Base-by-base conservation (phyloP, 1,140 invertebrate species). In the Helicoverpa zea region DNA sequence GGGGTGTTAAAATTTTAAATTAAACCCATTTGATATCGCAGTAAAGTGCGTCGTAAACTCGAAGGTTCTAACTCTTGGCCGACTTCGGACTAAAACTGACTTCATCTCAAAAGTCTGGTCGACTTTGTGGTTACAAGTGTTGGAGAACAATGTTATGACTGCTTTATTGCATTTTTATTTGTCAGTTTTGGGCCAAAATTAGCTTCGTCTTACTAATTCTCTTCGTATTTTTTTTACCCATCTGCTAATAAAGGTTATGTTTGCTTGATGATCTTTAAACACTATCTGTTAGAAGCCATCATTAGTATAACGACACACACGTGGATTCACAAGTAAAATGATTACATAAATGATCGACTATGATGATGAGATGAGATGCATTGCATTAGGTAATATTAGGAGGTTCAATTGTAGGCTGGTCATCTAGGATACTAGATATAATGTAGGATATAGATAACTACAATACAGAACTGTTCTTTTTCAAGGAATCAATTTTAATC, bases 1-100 rank as follows among this genome's bases (percentile, higher is more conserved):
- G 51, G 51, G 75, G 75, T 82, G 70, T 82, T 78, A 82, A 78
- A 77, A 49, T 82, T 82, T 82, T 64, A 82, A 82, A 82, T 82
- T 82, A 82, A 82, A 82, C 51, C 81, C 74, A 79, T 82, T 79
- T 82, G 59, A 78, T 82, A 75, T 54, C 58, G 58, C 75, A 56
- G 54, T 82, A 82, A 82, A 81, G 77, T 13, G 56, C 47, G 61
- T 66, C 81, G 56, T 82, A 82, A 82, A 82, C 10, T 63, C 43
- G 66, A 81, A 75, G 80, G 75, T 81, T 61, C 54, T 64, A 63
- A 47, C 72, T 10, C 56, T 29, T 47, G 73, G 74, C 23, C 16
- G 74, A 51, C 35, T 76, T 76, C 29, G 30, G 35, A 64, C 59
- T 76, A 76, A 23, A 76, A 76, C 52, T 76, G 23, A 61, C 56